Evolutionary conservation across 2,888 invertebrate genomes (phyloP).

Genomic region (Caenorhabditis panamensis): DNA sequence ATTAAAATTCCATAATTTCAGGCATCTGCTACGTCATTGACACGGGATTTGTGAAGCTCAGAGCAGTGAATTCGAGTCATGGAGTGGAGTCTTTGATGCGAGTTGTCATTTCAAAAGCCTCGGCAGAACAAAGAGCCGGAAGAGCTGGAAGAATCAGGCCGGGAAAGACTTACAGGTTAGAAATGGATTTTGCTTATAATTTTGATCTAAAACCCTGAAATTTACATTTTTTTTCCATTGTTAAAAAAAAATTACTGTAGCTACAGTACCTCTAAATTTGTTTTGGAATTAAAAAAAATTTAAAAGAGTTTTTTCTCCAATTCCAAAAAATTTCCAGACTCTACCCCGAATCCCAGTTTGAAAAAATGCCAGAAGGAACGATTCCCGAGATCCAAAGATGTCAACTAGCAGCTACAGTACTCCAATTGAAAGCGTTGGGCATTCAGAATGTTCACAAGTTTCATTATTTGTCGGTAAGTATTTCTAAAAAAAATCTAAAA

Average conservation of each 20-base stretch:
- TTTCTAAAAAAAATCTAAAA: neutral
- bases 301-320: too few species aligned
- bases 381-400: conserved; percentile 95
- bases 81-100: conserved; percentile 84
- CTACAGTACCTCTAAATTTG: too few species aligned
- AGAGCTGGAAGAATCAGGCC: conserved; percentile 90
- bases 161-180: conserved; percentile 87
- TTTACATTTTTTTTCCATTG: too few species aligned
- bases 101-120: conserved; percentile 84
- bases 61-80: conserved; percentile 90
- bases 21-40: conserved; percentile 95
- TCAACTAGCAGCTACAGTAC: conserved; percentile 89
- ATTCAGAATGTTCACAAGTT: conserved; percentile 93
- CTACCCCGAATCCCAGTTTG: conserved; percentile 87
- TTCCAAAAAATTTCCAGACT: conserved; percentile 78
- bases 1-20: too few species aligned
- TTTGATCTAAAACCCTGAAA: too few species aligned
- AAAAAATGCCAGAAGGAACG: conserved; percentile 86
- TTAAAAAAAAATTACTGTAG: too few species aligned
- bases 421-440: conserved; percentile 94
- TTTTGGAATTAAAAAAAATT: too few species aligned
- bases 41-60: conserved; percentile 94
- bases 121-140: conserved; percentile 93
- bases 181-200: neutral
- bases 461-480: conserved; percentile 86